Base-by-base conservation (phyloP, 37 sponge, comb jelly and placozoan species). In the Axinella damicornis region DNA sequence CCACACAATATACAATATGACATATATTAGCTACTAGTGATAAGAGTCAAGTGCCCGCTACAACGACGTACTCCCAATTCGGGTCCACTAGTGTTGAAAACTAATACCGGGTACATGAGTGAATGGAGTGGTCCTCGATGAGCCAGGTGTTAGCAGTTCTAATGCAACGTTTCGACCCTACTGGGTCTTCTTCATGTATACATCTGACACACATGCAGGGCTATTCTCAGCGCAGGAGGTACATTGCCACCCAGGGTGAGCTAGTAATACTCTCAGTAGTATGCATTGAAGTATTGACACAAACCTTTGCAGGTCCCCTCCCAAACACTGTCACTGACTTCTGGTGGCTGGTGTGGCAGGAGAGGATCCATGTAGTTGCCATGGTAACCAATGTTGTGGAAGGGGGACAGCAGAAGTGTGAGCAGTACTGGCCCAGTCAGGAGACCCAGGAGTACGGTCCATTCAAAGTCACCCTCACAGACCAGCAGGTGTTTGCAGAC, bases 181-280 rank as follows among this genome's bases (percentile, higher is more conserved):
- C 22, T 2, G 56, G 2, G 52, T 9, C 9, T 9, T 46, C 6
- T 9, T 12, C 46, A 46, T 46, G 46, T 12, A 12, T 46, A 9
- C 9, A 46, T 46, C 46, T 46, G 46, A 41, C 70, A 30, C 69
- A 30, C n/a, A n/a, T n/a, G n/a, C 62, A 92, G 92, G 89, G 92
- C 11, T 87, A 84, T 41, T 57, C 65, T 0, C 58, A 62, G 20
- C 27, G 71, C 6, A 77, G 78, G 14, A 41, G 58, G 31, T 92
- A 62, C 85, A 83, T 88, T 41, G 85, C 92, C 37, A 58, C 80
- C 57, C 88, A 87, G 83, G 89, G 87, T 91, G 55, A 41, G 46
- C 46, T 46, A 12, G 9, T 46, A 46, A 46, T 4, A 46, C 46
- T 46, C 9, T 4, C 46, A 46, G 9, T 46, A 46, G 46, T 46